A percentile compares a stretch with the other conserved stretches of the same genome.
These are phyloP conservation scores for Halcyon chelicuti DNA, from an alignment of 2,797 vertebrate species.

Conservation along the genomic window DNA sequence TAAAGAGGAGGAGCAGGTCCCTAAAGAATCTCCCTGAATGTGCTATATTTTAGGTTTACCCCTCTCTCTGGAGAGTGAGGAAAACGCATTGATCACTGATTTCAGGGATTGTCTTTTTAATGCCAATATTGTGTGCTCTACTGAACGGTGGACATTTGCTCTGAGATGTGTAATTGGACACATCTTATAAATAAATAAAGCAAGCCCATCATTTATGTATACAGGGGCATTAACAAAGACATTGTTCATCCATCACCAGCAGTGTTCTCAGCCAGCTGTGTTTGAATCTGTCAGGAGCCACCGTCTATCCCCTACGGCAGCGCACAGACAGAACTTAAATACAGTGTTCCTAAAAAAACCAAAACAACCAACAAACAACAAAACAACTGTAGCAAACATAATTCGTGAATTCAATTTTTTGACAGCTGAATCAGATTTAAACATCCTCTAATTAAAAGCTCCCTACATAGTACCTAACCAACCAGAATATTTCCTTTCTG, in stretches of 20 bases:
- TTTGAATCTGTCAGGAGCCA: slow-evolving; percentile 37
- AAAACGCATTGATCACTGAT: slow-evolving; percentile 4
- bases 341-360: not conserved
- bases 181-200: slow-evolving; percentile 65
- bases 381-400: slow-evolving; percentile 10
- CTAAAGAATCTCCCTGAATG: not conserved
- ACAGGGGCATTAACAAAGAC: slow-evolving; percentile 57
- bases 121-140: slow-evolving; percentile 13
- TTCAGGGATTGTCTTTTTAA: slow-evolving; percentile 8
- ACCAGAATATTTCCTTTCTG: slow-evolving; percentile 16
- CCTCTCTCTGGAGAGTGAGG: not conserved
- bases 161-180: slow-evolving; percentile 44
- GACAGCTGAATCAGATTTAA: slow-evolving; percentile 48
- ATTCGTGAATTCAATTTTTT: slow-evolving; percentile 18
- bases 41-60: not conserved
- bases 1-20: not conserved
- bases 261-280: slow-evolving; percentile 34
- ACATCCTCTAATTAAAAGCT: slow-evolving; percentile 47
- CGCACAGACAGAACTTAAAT: slow-evolving; percentile 20
- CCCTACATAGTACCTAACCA: slow-evolving; percentile 4
- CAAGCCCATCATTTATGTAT: slow-evolving; percentile 60
- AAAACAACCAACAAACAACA: not conserved
- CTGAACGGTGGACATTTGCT: slow-evolving; percentile 23
- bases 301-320: slow-evolving; percentile 33
- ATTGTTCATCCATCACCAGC: slow-evolving; percentile 49